Base-by-base conservation (phyloP, 1,140 invertebrate species). In the Nasonia longicornis region DNA sequence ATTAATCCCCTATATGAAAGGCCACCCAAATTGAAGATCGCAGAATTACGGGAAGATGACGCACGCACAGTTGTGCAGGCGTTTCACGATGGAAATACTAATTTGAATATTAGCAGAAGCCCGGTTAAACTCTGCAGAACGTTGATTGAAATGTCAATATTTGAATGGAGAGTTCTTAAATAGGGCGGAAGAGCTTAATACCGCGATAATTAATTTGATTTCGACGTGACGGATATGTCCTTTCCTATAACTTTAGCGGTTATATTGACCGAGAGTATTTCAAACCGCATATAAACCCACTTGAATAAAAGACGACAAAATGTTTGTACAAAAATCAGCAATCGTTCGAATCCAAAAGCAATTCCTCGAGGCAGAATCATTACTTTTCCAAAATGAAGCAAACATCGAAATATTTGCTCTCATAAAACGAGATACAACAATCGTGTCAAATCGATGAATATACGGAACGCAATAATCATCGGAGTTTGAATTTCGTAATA, bases 1-100 rank as follows among this genome's bases (percentile, higher is more conserved):
- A 81, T 81, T 77, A 77, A 81, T 77, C 73, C 67, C 42, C 11
- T 38, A 35, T 45, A 20, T 52, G 16, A 66, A 64, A 52, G 80
- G 20, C 75, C 80, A 72, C 69, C 74, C 48, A 73, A 77, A 81
- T 58, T 67, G 42, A 67, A 67, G 64, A 58, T 48, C 63, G 38
- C 58, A 22, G 66, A 63, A 70, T 66, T 63, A n/a, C 73, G 11
- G 64, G 48, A 48, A 77, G 66, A 71, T 73, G 67, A 77, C 69
- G 67, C 75, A 63, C 31, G 31, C 16, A 38, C 58, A 42, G 31
- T 73, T 42, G 74, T 22, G 64, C 35, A 42, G 7, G 42, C 14
- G 20, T 42, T 71, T 26, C 66, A 42, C 20, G 73, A 42, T 70
- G 26, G 22, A 81, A 71, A 71, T 69, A 71, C 66, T 16, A 14